These are phyloP conservation scores for Rhinolophus sinicus DNA, from an alignment of 2,113 vertebrate genomes.

Conservation along the genomic window DNA sequence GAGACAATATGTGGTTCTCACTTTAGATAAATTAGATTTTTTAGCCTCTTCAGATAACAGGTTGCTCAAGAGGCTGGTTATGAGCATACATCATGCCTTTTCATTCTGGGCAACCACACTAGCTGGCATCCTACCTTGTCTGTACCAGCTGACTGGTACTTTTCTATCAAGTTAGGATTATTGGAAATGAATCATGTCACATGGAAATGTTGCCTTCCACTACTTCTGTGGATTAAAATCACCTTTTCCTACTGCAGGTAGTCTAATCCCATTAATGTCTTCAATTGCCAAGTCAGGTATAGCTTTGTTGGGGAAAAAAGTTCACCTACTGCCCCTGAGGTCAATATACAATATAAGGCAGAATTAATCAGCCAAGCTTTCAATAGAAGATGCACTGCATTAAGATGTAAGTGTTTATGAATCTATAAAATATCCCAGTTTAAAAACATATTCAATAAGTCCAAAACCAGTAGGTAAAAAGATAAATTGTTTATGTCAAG, in stretches of 20 bases:
- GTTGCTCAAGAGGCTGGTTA: slow-evolving; percentile 39
- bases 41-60: neutral
- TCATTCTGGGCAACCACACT: neutral
- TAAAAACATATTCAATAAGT: slow-evolving; percentile 75
- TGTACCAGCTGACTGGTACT: neutral
- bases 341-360: slow-evolving; percentile 60
- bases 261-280: slow-evolving; percentile 9
- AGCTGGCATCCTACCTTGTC: neutral
- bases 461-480: slow-evolving; percentile 71
- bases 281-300: slow-evolving; percentile 42
- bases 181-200: slow-evolving; percentile 28
- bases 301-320: slow-evolving; percentile 40
- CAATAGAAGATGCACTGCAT: slow-evolving; percentile 11
- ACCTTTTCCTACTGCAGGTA: slow-evolving; percentile 2
- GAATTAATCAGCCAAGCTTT: slow-evolving; percentile 61
- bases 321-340: slow-evolving; percentile 57
- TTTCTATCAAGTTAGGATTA: slow-evolving; percentile 32
- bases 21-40: neutral
- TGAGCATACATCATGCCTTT: neutral
- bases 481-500: slow-evolving; percentile 62
- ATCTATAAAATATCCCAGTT: slow-evolving; percentile 71
- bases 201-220: slow-evolving; percentile 43
- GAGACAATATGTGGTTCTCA: slow-evolving; percentile 10
- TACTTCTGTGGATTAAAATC: slow-evolving; percentile 35
- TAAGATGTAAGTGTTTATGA: slow-evolving; percentile 63